phyloP scores from a whole-genome alignment of 2,113 vertebrate species.

The Coregonus clupeaformis region DNA sequence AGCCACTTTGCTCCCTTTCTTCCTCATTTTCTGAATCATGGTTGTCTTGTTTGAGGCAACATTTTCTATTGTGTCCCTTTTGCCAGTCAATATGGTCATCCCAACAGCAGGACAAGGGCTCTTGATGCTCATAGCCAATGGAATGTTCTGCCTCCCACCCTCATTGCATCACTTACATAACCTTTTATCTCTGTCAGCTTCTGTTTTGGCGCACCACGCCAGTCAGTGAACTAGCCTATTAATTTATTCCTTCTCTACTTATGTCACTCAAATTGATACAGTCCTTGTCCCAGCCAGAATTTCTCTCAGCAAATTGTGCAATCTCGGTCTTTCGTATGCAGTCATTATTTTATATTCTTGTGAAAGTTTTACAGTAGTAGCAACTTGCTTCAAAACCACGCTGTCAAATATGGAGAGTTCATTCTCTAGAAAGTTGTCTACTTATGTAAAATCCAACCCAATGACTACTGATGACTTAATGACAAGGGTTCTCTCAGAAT shows the following conservation, averaged over 20 bases:
- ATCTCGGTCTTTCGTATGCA: background rate
- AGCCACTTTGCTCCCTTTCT: background rate
- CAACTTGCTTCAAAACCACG: background rate
- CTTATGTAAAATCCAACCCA: too few relatives aligned
- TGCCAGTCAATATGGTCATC: background rate
- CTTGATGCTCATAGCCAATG: conserved; percentile 21
- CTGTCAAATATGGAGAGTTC: too few relatives aligned
- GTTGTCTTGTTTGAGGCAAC: background rate
- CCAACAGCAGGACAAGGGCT: background rate
- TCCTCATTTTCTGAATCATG: background rate
- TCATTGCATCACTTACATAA: conserved; percentile 51
- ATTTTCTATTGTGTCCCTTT: background rate
- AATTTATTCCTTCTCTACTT: conserved; percentile 39
- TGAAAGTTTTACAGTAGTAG: background rate
- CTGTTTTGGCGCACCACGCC: conserved; percentile 32
- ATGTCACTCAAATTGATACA: conserved; percentile 37
- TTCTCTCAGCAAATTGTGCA: background rate
- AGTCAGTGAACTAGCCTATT: conserved; percentile 5
- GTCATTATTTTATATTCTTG: conserved; percentile 4
- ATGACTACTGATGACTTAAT: too few relatives aligned
- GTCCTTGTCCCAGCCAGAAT: conserved; percentile 13
- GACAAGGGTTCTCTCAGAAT: too few relatives aligned
- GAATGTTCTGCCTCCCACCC: conserved; percentile 38
- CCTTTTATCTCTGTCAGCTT: conserved; percentile 32
- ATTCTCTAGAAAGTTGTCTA: background rate